These are phyloP conservation scores for Actinia equina DNA, from an alignment of 64 coral and sea anemone genomes.

Conservation along the genomic window DNA sequence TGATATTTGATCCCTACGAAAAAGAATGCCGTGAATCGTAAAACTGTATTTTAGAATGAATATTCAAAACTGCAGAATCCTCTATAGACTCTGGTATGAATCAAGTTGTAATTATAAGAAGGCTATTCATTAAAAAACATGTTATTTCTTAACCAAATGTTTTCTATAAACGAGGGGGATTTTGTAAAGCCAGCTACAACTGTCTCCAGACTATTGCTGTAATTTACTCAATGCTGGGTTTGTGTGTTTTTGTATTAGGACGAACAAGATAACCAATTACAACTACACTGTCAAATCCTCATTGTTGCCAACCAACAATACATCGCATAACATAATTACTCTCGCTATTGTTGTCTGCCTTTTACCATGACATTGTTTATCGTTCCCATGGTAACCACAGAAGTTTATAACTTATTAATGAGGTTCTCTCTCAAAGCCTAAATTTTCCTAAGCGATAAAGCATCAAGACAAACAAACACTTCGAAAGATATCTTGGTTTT, in stretches of 20 bases:
- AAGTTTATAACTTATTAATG: neutral
- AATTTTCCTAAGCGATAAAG: neutral
- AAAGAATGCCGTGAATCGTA: too few species aligned
- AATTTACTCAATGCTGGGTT: neutral
- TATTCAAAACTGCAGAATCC: too few species aligned
- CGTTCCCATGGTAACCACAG: slow-evolving; percentile 42
- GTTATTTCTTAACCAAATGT: too few species aligned
- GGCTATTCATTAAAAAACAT: too few species aligned
- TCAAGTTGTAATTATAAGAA: too few species aligned
- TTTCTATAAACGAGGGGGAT: too few species aligned
- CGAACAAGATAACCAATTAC: neutral
- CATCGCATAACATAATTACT: neutral
- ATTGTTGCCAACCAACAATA: slow-evolving; percentile 16
- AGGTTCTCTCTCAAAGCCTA: neutral
- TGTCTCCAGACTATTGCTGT: neutral
- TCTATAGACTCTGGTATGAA: too few species aligned
- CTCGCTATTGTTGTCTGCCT: slow-evolving; percentile 4
- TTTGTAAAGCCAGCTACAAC: neutral
- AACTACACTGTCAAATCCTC: neutral
- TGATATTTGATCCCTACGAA: too few species aligned
- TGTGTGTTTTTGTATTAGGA: neutral
- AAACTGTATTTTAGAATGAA: too few species aligned
- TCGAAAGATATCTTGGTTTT: neutral
- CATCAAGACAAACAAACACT: neutral
- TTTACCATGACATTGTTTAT: slow-evolving; percentile 41